Percentiles rank a stretch among this genome's conserved stretches.
These are phyloP conservation scores for Podarcis cretensis DNA, from an alignment of 2,113 vertebrate species.

Conservation along the genomic window DNA sequence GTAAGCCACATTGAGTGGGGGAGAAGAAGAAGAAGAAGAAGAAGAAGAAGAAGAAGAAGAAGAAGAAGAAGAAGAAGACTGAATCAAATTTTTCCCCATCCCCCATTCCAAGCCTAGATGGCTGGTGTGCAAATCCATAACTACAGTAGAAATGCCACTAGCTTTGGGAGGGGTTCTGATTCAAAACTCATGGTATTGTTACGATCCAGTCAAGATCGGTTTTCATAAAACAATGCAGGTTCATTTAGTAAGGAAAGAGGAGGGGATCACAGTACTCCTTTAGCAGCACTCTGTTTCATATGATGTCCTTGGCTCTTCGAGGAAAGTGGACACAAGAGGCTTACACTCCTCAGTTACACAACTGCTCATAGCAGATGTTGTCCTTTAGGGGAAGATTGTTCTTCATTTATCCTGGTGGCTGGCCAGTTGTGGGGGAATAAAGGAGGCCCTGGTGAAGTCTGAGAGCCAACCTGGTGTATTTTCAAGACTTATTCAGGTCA, in stretches of 20 bases:
- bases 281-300: conserved; percentile 20
- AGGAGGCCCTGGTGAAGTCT: background rate
- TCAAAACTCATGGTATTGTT: background rate
- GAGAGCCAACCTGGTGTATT: background rate
- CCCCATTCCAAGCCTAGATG: background rate
- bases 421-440: background rate
- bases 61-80: too few relatives aligned
- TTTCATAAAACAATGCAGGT: conserved; percentile 35
- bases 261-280: conserved; percentile 25
- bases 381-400: background rate
- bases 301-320: background rate
- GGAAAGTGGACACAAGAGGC: conserved; percentile 18
- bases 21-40: too few relatives aligned
- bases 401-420: background rate
- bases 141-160: background rate
- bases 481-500: too few relatives aligned
- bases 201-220: background rate
- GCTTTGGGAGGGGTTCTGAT: background rate
- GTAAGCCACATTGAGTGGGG: too few relatives aligned
- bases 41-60: too few relatives aligned
- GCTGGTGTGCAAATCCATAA: background rate
- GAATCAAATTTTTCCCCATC: too few relatives aligned
- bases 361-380: background rate
- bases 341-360: background rate
- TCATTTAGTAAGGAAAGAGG: conserved; percentile 14